Conservation (phyloP, 2,113 vertebrate genomes). For the Neopipo cinnamomea region DNA sequence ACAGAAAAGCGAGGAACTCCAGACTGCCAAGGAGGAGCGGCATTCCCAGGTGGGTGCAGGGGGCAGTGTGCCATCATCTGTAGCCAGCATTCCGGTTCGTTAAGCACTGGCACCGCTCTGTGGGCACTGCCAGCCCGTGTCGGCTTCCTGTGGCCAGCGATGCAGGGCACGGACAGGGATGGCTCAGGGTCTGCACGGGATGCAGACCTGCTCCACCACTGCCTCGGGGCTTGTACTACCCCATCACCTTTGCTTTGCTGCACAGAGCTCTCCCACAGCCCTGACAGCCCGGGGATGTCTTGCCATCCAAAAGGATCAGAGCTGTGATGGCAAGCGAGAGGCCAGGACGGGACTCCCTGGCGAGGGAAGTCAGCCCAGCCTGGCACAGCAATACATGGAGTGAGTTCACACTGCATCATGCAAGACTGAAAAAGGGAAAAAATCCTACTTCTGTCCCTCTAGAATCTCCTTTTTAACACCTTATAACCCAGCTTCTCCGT, state of each 20-base stretch:
- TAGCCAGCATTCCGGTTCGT: background rate
- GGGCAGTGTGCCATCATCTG: background rate
- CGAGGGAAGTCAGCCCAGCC: background rate
- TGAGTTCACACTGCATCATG: background rate
- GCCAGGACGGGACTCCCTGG: background rate
- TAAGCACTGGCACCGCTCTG: background rate
- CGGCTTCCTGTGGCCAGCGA: background rate
- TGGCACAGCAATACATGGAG: accelerated
- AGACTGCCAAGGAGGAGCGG: background rate
- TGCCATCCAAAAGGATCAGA: background rate
- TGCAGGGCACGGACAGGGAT: background rate
- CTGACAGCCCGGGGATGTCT: background rate
- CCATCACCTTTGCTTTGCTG: background rate
- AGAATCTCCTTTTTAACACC: background rate
- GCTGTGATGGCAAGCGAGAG: background rate
- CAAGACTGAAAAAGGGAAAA: background rate
- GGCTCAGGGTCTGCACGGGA: background rate
- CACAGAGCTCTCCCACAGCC: background rate
- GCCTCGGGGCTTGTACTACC: background rate
- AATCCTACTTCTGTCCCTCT: background rate
- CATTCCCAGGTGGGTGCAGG: background rate
- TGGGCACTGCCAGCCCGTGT: background rate
- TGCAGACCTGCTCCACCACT: background rate
- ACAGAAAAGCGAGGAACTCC: background rate
- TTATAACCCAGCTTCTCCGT: background rate